Base-by-base conservation (phyloP, 2,888 invertebrate genomes). In the Tetramorium bicarinatum region DNA sequence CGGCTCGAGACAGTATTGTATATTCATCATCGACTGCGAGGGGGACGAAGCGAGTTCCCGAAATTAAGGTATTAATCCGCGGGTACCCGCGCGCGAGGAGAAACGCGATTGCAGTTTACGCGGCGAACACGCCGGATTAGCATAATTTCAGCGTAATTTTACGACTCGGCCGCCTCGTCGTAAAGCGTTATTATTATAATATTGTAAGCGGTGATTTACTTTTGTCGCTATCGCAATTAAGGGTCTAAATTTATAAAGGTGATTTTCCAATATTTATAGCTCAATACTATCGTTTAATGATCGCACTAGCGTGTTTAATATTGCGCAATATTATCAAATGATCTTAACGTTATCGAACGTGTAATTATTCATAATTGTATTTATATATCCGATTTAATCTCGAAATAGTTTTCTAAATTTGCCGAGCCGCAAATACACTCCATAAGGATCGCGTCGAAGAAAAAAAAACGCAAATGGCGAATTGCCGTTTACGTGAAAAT, bases 21-120 rank as follows among this genome's bases (percentile, higher is more conserved):
- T 79, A 79, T 79, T 79, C 79, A 79, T 79, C 79, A 79, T 79
- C 79, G 79, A 79, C 56, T 79, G 74, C 74, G 79, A 44, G 56
- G 47, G 47, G 47, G 21, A 15, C 15, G 72, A 21, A 56, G 56
- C 47, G 72, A 34, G 47, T 47, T 38, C 29, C 74, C 79, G 72
- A 79, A 79, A 79, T 79, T 79, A 79, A 79, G 79, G 79, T 79
- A 79, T 79, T 81, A 81, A 81, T 81, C 79, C 81, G 81, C 81
- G 61, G 61, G 61, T 77, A 52, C 41, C 9, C 81, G 81, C 81
- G 44, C 71, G 61, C 38, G 21, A 44, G 15, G 41, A 52, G 81
- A 64, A 15, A 18, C 44, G 56, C 79, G 71, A 59, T 56, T 25
- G 79, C 47, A 69, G 69, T 79, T 71, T 47, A 59, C 79, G 79